Evolutionary conservation across 2,113 vertebrate species (phyloP).

Genomic region (Osmerus eperlanus): DNA sequence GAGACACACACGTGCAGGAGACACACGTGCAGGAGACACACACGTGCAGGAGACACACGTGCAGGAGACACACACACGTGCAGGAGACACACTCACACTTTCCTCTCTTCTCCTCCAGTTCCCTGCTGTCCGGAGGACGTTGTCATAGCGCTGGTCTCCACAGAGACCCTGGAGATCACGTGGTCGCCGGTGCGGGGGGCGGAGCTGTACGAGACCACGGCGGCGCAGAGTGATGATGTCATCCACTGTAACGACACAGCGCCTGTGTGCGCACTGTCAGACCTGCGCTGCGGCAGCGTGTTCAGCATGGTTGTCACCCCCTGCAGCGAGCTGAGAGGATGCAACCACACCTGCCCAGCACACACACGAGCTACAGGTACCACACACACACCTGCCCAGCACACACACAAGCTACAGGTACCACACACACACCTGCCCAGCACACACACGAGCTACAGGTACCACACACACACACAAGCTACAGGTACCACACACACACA

Average conservation of each 20-base stretch:
- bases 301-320: slow-evolving; percentile 80
- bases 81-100: background rate
- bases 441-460: background rate
- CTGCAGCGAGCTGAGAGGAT: slow-evolving; percentile 80
- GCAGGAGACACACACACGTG: background rate
- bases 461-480: background rate
- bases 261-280: slow-evolving; percentile 78
- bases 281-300: slow-evolving; percentile 76
- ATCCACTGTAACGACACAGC: slow-evolving; percentile 81
- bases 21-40: background rate
- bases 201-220: slow-evolving; percentile 81
- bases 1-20: background rate
- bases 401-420: background rate
- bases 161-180: slow-evolving; percentile 79
- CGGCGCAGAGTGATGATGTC: slow-evolving; percentile 38
- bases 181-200: slow-evolving; percentile 85
- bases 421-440: background rate
- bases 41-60: background rate
- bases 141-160: slow-evolving; percentile 66
- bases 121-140: slow-evolving; percentile 86
- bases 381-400: background rate
- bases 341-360: slow-evolving; percentile 72
- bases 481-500: background rate
- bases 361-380: background rate
- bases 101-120: slow-evolving; percentile 64